Evolutionary conservation across 2,113 vertebrate genomes (phyloP).

Genomic region (Asarcornis scutulata): DNA sequence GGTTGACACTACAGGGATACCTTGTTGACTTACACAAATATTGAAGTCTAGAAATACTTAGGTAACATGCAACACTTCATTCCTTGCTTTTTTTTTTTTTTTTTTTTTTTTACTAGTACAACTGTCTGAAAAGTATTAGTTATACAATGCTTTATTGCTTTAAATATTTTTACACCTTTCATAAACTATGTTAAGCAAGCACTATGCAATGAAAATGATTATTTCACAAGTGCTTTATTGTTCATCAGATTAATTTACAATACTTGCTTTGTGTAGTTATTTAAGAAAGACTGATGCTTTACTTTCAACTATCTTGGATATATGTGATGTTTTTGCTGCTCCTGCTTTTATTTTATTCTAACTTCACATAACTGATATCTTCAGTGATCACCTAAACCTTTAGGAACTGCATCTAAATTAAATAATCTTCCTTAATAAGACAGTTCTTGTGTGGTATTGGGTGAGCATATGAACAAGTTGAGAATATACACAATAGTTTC

Average conservation of each 20-base stretch:
- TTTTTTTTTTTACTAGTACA: not conserved
- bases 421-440: not conserved
- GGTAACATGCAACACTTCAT: not conserved
- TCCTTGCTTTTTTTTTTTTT: too few relatives aligned
- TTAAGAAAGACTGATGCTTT: not conserved
- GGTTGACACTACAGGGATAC: fast-evolving
- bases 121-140: not conserved
- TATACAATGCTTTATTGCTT: not conserved
- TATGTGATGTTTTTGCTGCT: not conserved
- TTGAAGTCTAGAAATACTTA: not conserved
- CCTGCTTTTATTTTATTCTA: not conserved
- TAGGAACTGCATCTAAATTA: not conserved
- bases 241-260: not conserved
- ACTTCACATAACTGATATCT: not conserved
- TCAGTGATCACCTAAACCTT: not conserved
- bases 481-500: not conserved
- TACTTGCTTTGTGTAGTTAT: not conserved
- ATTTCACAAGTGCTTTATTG: not conserved
- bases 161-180: not conserved
- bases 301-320: not conserved
- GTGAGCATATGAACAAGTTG: not conserved
- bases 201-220: not conserved
- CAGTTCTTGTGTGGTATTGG: not conserved
- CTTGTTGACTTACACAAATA: not conserved
- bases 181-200: not conserved